Base-by-base conservation (phyloP, 2,888 invertebrate species). In the Andricus quercusramuli region DNA sequence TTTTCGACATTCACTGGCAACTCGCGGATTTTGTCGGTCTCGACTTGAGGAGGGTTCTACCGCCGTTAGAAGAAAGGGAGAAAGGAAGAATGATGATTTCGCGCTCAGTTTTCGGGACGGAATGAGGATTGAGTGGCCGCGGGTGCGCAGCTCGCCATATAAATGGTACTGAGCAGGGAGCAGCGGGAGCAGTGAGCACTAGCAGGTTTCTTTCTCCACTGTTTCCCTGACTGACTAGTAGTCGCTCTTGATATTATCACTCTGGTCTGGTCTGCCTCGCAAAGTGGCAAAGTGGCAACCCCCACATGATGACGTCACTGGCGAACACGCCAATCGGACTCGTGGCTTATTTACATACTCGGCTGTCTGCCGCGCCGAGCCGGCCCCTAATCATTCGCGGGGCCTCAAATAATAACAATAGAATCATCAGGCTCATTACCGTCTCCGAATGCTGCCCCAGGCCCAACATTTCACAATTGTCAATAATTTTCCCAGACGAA, bases 81-180 rank as follows among this genome's bases (percentile, higher is more conserved):
- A 37, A 37, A 9, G 37, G 56, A 62, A 44, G 2, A 13, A 56
- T 9, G 59, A 32, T 56, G 25, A 70, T 22, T 83, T 70, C 17
- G 56, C 47, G 67, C 20, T 47, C 79, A 79, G 82, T 83, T 82
- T 83, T 82, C 77, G 81, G 80, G 62, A 79, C 66, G 74, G 80
- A 82, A 80, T 84, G 83, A 83, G 88, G 88, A 90, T 89, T 90
- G 90, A 90, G 85, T 86, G 83, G 82, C 80, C 83, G 80, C 83
- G 84, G 85, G 84, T 79, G 83, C 78, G 83, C 84, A 86, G 62
- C 78, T 82, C 80, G 85, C 83, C 86, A 89, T 90, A 90, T 90
- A 90, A 90, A 89, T 85, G 89, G 83, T 80, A 82, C 81, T 81
- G 86, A 80, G 86, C 44, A 44, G 44, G 1, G 13, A 44, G 13